Percentiles rank a stretch among this genome's conserved stretches.
phyloP scores from a whole-genome alignment of 2,888 invertebrate species.

The Leptinotarsa juncta region DNA sequence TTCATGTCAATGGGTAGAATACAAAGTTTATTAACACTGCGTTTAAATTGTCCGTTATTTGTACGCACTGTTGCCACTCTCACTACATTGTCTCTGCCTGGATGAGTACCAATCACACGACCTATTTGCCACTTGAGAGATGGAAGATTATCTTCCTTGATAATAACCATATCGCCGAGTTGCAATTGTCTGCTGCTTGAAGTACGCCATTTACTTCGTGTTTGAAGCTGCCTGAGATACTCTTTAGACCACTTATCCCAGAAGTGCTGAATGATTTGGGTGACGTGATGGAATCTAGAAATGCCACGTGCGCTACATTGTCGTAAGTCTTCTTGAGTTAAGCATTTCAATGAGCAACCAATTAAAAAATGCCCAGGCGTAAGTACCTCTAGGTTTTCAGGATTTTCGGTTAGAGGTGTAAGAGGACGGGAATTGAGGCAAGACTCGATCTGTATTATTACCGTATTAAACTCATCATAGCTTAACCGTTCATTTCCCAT shows the following conservation, averaged over 20 bases:
- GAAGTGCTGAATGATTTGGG: slow-evolving; percentile 22
- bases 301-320: neutral
- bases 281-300: slow-evolving; percentile 18
- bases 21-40: neutral
- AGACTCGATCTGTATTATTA: slow-evolving; percentile 18
- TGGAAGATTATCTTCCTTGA: slow-evolving; percentile 15
- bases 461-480: slow-evolving; percentile 26
- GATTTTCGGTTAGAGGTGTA: slow-evolving; percentile 27
- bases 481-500: slow-evolving; percentile 15
- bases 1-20: slow-evolving; percentile 7
- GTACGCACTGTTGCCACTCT: slow-evolving; percentile 28
- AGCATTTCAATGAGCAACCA: neutral
- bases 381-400: slow-evolving; percentile 18
- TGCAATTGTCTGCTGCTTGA: neutral
- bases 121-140: slow-evolving; percentile 25
- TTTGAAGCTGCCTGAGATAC: neutral
- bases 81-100: slow-evolving; percentile 26
- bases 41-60: neutral
- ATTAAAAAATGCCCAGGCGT: slow-evolving; percentile 31
- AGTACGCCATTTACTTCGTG: neutral
- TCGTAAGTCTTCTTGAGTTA: slow-evolving; percentile 4
- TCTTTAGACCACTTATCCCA: too few relatives aligned
- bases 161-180: slow-evolving; percentile 8
- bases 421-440: slow-evolving; percentile 30
- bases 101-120: slow-evolving; percentile 20